Percentiles rank a stretch among this genome's conserved stretches.
phyloP scores from a whole-genome alignment of 2,888 invertebrate genomes.

The Idaea aversata region DNA sequence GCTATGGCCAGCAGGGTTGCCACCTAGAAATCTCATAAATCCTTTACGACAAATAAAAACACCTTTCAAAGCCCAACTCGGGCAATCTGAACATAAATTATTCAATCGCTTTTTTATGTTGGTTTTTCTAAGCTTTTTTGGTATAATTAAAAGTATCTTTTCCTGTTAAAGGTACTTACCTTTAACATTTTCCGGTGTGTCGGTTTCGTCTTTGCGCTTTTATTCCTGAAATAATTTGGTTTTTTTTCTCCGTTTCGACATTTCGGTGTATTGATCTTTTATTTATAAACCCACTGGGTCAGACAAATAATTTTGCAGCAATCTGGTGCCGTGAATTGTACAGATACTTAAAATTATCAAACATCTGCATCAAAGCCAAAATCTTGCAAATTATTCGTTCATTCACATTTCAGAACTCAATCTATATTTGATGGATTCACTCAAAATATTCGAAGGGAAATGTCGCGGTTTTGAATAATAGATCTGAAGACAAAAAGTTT shows the following conservation, averaged over 20 bases:
- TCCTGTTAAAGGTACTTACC: neutral
- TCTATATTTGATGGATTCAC: constrained; percentile 22
- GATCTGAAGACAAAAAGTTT: constrained; percentile 67
- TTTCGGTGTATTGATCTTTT: neutral
- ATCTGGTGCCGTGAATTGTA: neutral
- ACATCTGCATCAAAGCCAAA: neutral
- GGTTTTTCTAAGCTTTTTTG: neutral
- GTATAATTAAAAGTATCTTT: neutral
- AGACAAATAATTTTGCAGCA: no score
- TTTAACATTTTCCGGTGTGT: neutral
- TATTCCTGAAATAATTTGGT: neutral
- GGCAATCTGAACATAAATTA: constrained; percentile 58
- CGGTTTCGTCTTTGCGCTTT: neutral
- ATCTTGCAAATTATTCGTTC: constrained; percentile 14
- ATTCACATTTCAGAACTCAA: constrained; percentile 20
- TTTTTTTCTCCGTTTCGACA: neutral
- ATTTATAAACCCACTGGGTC: no score
- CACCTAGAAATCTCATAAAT: constrained; percentile 60
- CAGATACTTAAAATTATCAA: neutral
- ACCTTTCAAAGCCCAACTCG: constrained; percentile 47
- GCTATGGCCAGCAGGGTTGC: constrained; percentile 46
- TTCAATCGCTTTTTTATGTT: constrained; percentile 54
- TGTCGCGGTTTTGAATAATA: constrained; percentile 56
- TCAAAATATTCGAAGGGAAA: constrained; percentile 25
- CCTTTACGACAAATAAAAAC: constrained; percentile 74